These are phyloP conservation scores for Epirrhoe tristata DNA, from an alignment of 2,888 invertebrate species.

Conservation along the genomic window DNA sequence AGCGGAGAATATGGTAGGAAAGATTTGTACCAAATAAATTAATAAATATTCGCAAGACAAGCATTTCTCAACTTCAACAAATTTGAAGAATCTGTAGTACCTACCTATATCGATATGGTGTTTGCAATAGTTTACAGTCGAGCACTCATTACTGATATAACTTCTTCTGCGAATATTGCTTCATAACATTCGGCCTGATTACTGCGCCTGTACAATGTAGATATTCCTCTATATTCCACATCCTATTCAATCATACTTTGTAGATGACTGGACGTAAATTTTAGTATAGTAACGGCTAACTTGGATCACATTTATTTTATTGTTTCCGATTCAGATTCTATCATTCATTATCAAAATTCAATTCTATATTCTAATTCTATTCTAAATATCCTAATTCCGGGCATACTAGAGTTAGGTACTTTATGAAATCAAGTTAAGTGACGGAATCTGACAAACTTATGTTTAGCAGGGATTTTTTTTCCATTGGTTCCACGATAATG, in stretches of 20 bases:
- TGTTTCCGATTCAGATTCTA: too few species aligned
- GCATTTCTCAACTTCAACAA: conserved; percentile 6
- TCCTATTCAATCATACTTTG: not conserved
- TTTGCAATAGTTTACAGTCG: conserved; percentile 25
- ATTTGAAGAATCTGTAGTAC: conserved; percentile 18
- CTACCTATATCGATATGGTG: conserved; percentile 7
- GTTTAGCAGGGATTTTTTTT: too few species aligned
- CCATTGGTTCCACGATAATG: not conserved
- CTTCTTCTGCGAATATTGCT: conserved; percentile 32
- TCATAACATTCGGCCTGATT: conserved; percentile 42
- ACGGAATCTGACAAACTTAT: too few species aligned
- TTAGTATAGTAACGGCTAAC: too few species aligned
- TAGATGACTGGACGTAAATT: too few species aligned
- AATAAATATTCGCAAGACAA: not conserved
- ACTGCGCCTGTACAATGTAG: conserved; percentile 27
- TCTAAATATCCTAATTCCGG: not conserved
- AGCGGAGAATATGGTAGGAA: too few species aligned
- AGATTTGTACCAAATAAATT: not conserved
- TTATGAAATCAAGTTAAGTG: too few species aligned
- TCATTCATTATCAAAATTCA: too few species aligned
- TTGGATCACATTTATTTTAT: too few species aligned
- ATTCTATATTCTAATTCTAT: not conserved
- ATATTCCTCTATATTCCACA: conserved; percentile 15
- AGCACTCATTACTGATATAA: conserved; percentile 23
- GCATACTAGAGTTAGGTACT: too few species aligned